Base-by-base conservation (phyloP, 1,140 invertebrate species). In the Doryteuthis pealeii region DNA sequence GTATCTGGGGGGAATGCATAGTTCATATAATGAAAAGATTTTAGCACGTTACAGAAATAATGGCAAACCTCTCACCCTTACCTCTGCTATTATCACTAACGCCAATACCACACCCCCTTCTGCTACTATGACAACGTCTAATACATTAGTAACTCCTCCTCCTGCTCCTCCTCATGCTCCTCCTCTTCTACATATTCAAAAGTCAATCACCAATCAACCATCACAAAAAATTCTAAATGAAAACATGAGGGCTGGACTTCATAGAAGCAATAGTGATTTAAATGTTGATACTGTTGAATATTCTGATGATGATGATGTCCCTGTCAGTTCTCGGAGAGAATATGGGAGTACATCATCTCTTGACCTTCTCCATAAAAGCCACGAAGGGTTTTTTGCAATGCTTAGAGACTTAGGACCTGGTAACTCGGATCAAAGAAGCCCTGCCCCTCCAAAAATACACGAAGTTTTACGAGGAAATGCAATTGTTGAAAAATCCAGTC, bases 331-430 rank as follows among this genome's bases (percentile, higher is more conserved):
- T 67, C 82, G 89, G 31, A 84, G 91, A 32, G 90, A 91, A 77
- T 92, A 91, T 82, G 91, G 91, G 45, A 90, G 90, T 84, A 89
- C 90, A 84, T 92, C 92, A 10, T 92, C 92, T 72, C 91, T 93
- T 73, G 92, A 93, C 83, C 89, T 92, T 73, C 90, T 92, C 49
- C 84, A 83, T 40, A 83, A 72, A 31, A 87, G 85, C n/a, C 89
- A 90, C 43, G 92, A 93, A 71, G 91, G 91, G 77, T 92, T 94
- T 83, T 93, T 93, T 86, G 92, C 92, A 10, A 93, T 96, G 92
- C 90, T 95, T 12, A 92, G 93, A 70, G 87, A 87, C 83, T 92
- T 92, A 80, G 85, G 90, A 2, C 85, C 90, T 35, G 90, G 90
- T 33, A 85, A 91, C 72, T 86, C 88, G n/a, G 91, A 93, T 79